Evolutionary conservation across 2,113 vertebrate genomes (phyloP).

Genomic region (Chloropsis hardwickii): DNA sequence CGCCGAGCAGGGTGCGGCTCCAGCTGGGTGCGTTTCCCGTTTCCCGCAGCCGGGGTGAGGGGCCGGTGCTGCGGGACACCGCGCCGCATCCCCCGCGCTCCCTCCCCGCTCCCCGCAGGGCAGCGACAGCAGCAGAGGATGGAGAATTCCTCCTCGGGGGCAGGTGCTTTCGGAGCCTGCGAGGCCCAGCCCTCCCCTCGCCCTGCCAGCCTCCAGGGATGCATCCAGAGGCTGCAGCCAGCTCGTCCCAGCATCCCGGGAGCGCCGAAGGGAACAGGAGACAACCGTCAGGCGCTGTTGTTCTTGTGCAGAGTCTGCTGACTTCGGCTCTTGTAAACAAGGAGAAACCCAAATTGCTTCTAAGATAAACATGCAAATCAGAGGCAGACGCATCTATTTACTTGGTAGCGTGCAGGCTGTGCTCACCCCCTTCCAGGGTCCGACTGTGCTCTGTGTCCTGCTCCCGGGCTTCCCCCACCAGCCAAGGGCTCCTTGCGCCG

Average conservation of each 20-base stretch:
- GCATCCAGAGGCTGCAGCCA: background rate
- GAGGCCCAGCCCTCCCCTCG: rapidly evolving
- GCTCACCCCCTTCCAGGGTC: background rate
- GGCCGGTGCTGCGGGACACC: rapidly evolving
- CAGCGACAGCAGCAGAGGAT: rapidly evolving
- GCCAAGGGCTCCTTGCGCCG: too few species aligned
- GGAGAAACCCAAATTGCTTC: constrained; percentile 70
- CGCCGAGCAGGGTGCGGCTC: rapidly evolving
- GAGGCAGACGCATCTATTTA: constrained; percentile 54
- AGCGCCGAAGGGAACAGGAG: constrained; percentile 24
- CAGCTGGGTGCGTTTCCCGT: rapidly evolving
- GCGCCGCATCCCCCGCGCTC: rapidly evolving
- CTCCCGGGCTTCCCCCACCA: background rate
- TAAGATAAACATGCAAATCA: constrained; percentile 72
- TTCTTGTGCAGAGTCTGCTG: constrained; percentile 62
- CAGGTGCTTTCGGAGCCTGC: background rate
- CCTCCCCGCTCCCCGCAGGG: rapidly evolving
- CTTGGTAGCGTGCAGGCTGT: background rate
- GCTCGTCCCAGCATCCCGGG: background rate
- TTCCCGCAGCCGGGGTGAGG: background rate
- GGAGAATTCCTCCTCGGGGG: rapidly evolving
- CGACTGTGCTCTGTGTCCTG: background rate
- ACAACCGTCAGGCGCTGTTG: constrained; percentile 15
- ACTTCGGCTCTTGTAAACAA: constrained; percentile 68
- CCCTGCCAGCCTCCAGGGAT: rapidly evolving